Conservation (phyloP, 2,797 vertebrate species). For the Sylvia borin region DNA sequence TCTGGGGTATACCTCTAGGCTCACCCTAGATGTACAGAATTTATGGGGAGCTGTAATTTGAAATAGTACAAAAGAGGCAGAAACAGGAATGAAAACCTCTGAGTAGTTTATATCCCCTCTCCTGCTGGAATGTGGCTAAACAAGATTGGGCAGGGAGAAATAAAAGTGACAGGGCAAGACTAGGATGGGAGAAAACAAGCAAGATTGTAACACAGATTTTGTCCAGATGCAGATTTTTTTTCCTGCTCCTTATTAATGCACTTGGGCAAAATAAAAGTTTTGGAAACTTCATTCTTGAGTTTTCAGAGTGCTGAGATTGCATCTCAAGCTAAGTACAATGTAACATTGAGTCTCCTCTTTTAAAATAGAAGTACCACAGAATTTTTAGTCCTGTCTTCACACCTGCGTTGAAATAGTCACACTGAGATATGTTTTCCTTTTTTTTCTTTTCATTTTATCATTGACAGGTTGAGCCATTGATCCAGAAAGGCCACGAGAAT, state of each 20-base stretch:
- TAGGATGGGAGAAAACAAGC: not conserved
- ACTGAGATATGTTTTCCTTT: not conserved
- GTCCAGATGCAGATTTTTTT: not conserved
- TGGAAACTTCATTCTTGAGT: not conserved
- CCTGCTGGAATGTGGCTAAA: not conserved
- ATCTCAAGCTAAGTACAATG: not conserved
- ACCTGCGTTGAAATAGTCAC: not conserved
- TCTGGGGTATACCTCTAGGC: not conserved
- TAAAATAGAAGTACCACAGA: not conserved
- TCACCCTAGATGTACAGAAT: not conserved
- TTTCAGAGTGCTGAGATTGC: not conserved
- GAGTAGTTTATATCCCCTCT: not conserved
- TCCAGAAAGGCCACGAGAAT: constrained; percentile 84
- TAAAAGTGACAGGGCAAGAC: not conserved
- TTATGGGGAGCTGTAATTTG: not conserved
- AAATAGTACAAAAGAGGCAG: not conserved
- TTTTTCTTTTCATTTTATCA: not conserved
- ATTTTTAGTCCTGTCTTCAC: not conserved
- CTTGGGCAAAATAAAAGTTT: not conserved
- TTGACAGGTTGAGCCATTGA: constrained; percentile 83
- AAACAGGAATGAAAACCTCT: not conserved
- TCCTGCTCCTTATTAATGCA: not conserved
- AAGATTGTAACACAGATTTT: not conserved
- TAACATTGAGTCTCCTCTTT: not conserved
- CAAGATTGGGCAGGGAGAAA: not conserved